Evolutionary conservation across 2,888 invertebrate genomes (phyloP).

Genomic region (Stenoptilia bipunctidactyla): DNA sequence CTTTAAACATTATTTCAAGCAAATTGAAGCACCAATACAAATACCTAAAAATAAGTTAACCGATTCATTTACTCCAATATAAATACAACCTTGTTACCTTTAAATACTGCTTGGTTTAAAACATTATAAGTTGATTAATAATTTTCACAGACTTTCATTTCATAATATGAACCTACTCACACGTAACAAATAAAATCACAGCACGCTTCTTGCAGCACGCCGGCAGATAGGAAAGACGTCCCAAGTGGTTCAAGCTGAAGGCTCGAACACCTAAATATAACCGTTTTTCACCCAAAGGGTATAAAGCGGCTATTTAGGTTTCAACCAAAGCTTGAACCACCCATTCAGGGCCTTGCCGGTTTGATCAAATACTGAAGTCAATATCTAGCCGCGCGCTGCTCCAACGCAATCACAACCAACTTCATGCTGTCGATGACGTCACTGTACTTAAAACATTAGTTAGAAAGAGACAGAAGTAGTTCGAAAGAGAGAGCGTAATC

Average conservation of each 20-base stretch:
- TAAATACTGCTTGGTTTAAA: too few relatives aligned
- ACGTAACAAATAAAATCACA: background rate
- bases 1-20: background rate
- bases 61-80: background rate
- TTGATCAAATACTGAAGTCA: background rate
- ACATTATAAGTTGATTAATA: too few relatives aligned
- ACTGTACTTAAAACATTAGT: background rate
- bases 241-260: constrained; percentile 1
- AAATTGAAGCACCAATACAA: background rate
- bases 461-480: background rate
- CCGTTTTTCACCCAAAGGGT: constrained; percentile 9
- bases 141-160: too few relatives aligned
- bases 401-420: background rate
- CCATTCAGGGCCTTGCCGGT: constrained; percentile 6
- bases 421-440: background rate
- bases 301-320: too few relatives aligned
- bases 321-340: too few relatives aligned
- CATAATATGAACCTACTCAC: too few relatives aligned
- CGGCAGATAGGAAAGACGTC: background rate
- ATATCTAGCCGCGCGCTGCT: background rate
- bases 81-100: too few relatives aligned
- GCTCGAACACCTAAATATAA: constrained; percentile 10
- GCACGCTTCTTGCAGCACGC: background rate
- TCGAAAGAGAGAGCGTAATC: background rate
- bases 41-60: background rate